phyloP scores from a whole-genome alignment of 1,140 invertebrate genomes.

The Nasonia vitripennis region DNA sequence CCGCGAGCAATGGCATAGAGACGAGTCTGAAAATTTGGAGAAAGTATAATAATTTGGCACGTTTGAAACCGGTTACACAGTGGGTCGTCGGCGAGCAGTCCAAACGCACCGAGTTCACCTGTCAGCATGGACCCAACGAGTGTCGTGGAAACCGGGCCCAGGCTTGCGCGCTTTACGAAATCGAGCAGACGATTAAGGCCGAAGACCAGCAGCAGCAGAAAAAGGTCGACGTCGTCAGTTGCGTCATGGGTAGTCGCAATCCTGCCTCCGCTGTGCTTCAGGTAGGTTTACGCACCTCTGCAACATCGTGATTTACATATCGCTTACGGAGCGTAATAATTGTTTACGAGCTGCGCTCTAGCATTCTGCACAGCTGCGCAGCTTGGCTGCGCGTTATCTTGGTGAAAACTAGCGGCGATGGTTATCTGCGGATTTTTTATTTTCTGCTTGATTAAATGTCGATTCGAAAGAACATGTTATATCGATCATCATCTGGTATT shows the following conservation, averaged over 20 bases:
- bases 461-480: too few species aligned
- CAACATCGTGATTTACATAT: background rate
- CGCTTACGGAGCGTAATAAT: background rate
- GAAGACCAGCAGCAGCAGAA: slow-evolving; percentile 70
- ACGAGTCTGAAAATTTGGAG: background rate
- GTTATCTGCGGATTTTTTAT: too few species aligned
- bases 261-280: slow-evolving; percentile 62
- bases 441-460: too few species aligned
- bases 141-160: slow-evolving; percentile 81
- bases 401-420: too few species aligned
- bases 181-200: slow-evolving; percentile 60
- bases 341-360: too few species aligned
- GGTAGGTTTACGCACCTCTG: slow-evolving; percentile 52
- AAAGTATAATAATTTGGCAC: background rate
- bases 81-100: background rate
- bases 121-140: slow-evolving; percentile 81
- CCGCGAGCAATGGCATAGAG: too few species aligned
- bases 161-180: slow-evolving; percentile 77
- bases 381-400: too few species aligned
- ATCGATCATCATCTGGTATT: background rate
- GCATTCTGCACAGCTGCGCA: too few species aligned
- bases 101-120: slow-evolving; percentile 73
- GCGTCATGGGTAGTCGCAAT: slow-evolving; percentile 73
- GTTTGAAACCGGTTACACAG: slow-evolving; percentile 11
- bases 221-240: slow-evolving; percentile 74